Evolutionary conservation across 92 coral and sea anemone genomes (phyloP).

Genomic region (Phenganax marumi): DNA sequence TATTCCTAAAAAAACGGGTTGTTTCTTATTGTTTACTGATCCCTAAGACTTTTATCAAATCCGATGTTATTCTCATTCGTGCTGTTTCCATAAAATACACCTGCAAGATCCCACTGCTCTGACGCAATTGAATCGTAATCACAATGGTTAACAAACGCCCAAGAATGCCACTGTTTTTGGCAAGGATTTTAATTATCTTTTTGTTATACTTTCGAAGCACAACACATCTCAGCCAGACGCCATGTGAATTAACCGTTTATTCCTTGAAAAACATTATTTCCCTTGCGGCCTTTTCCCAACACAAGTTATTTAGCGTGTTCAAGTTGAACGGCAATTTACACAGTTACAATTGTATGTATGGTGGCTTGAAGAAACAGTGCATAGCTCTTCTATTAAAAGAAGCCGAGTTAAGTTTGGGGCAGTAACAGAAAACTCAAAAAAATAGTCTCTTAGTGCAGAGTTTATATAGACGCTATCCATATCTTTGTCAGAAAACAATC

Average conservation of each 20-base stretch:
- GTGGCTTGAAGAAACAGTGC: too few species aligned
- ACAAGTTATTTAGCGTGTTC: not conserved
- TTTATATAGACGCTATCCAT: too few species aligned
- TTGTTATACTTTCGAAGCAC: not conserved
- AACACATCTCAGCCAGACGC: slow-evolving; percentile 17
- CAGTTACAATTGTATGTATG: too few species aligned
- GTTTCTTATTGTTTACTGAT: too few species aligned
- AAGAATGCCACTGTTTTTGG: slow-evolving; percentile 38
- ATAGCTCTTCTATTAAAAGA: too few species aligned
- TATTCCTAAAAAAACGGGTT: too few species aligned
- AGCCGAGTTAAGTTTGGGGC: too few species aligned
- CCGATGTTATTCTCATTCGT: slow-evolving; percentile 2
- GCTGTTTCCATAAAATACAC: slow-evolving; percentile 13
- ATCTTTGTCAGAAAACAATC: too few species aligned
- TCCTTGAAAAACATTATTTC: slow-evolving; percentile 2
- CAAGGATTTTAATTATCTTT: slow-evolving; percentile 43
- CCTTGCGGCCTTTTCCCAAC: not conserved
- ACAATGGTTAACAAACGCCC: slow-evolving; percentile 39
- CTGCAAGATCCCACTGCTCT: not conserved
- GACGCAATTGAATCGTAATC: slow-evolving; percentile 11
- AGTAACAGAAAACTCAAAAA: too few species aligned
- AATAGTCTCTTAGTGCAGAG: too few species aligned
- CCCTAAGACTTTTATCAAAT: not conserved
- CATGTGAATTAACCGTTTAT: slow-evolving; percentile 21
- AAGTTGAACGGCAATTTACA: not conserved